Evolutionary conservation across 2,113 vertebrate genomes (phyloP).

Genomic region (Nothocercus nigrocapillus): DNA sequence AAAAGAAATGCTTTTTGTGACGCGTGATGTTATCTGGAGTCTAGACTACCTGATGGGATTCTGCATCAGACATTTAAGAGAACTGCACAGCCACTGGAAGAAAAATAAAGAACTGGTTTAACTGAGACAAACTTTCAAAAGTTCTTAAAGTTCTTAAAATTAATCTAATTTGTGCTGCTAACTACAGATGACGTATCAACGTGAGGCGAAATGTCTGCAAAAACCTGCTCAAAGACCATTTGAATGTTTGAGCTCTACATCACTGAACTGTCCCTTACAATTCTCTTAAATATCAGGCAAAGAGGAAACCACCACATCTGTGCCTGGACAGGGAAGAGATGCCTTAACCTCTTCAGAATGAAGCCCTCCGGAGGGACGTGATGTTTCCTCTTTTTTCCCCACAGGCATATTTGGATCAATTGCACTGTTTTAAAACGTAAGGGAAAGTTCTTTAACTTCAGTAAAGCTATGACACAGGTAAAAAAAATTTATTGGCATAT

Average conservation of each 20-base stretch:
- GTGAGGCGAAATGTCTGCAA: not conserved
- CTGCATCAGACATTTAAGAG: not conserved
- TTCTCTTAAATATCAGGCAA: not conserved
- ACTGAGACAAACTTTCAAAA: not conserved
- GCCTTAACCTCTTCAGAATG: not conserved
- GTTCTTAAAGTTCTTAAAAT: not conserved
- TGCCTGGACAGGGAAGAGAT: not conserved
- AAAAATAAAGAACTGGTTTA: not conserved
- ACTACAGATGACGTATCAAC: too few species aligned
- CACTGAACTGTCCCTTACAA: not conserved
- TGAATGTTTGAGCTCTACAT: not conserved
- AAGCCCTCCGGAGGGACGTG: not conserved
- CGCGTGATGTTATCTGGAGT: rapidly evolving
- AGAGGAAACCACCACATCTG: not conserved
- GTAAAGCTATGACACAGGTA: too few species aligned
- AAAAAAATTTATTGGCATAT: too few species aligned
- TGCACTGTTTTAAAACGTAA: not conserved
- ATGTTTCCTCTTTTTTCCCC: not conserved
- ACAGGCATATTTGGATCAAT: not conserved
- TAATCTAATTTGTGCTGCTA: not conserved
- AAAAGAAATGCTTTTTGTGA: not conserved
- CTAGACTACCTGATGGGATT: rapidly evolving
- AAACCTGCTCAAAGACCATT: not conserved
- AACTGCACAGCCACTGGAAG: not conserved
- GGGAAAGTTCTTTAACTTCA: too few species aligned